These are phyloP conservation scores for Muschampia staudingeri DNA, from an alignment of 2,888 invertebrate genomes.

Conservation along the genomic window DNA sequence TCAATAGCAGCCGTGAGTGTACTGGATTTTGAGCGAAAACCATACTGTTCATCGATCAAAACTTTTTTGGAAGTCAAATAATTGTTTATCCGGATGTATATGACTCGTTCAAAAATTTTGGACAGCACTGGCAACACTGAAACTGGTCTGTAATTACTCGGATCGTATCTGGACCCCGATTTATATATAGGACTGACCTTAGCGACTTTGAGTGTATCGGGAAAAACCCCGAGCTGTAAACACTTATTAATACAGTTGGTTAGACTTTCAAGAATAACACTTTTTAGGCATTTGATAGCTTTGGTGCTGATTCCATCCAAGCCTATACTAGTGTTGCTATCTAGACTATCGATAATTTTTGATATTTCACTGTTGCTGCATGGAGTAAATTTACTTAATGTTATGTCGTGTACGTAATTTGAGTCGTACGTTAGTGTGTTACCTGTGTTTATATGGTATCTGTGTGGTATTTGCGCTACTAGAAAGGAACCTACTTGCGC, in stretches of 20 bases:
- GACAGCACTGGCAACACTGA: constrained; percentile 50
- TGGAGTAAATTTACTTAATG: background rate
- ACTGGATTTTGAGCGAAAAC: constrained; percentile 37
- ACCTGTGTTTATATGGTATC: constrained; percentile 38
- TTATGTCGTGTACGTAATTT: background rate
- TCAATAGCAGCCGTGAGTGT: constrained; percentile 38
- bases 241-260: constrained; percentile 47
- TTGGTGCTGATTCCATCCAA: constrained; percentile 51
- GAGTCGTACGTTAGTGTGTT: constrained; percentile 4
- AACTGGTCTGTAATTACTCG: constrained; percentile 52
- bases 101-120: constrained; percentile 53
- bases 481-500: constrained; percentile 30
- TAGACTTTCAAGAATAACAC: constrained; percentile 30
- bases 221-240: constrained; percentile 43
- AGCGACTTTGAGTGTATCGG: constrained; percentile 44
- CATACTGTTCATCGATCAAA: constrained; percentile 35
- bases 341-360: constrained; percentile 46
- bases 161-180: constrained; percentile 37
- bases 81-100: constrained; percentile 32
- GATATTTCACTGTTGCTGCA: constrained; percentile 27
- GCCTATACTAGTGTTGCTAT: constrained; percentile 47
- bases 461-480: constrained; percentile 53
- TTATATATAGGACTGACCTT: constrained; percentile 51
- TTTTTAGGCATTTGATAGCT: constrained; percentile 73
- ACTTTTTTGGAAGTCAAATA: constrained; percentile 29